Base-by-base conservation (phyloP, 2,888 invertebrate genomes). In the Osmoderma eremita region DNA sequence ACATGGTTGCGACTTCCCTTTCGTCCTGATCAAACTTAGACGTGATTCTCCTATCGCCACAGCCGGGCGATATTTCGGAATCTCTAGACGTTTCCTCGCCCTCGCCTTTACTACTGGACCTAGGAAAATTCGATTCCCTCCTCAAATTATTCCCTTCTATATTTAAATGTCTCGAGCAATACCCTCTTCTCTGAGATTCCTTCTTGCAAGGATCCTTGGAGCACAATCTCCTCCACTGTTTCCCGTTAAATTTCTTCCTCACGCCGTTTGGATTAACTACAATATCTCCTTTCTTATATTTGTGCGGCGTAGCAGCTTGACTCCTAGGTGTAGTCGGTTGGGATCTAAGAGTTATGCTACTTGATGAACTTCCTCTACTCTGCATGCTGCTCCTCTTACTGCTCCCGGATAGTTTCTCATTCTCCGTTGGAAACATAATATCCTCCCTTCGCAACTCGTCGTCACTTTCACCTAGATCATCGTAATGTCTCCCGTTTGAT, bases 211-310 rank as follows among this genome's bases (percentile, higher is more conserved):
- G 94, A 77, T 95, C 94, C 82, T 94, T 94, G 68, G 97, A 97
- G 84, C 98, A 99, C 71, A 99, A 87, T 76, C 98, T 87, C 70
- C 98, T 88, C 99, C 98, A 99, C 82, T 99, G 99, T 84, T 99
- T 99, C 39, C 99, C 99, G 85, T 99, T 99, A 84, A 97, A 99
- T 85, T 98, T 99, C 85, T 99, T 99, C 12, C 98, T 87, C 76
- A 99, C 97, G 72, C 98, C 98, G 75, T 93, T 95, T 2, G 95
- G 94, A 54, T 95, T 95, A 3, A 92, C 91, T 38, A 96, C 95
- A 65, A 98, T 94, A 82, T 99, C 98, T 73, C 98, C 98, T 84
- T 98, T 98, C 84, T 95, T 95, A 84, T 95, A 96, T 83, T 95
- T 95, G 84, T 95, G 95, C 80, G 96, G 95, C 73, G 95, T 95